Evolutionary conservation across 2,888 invertebrate genomes (phyloP), one percentile per base, ranked within the genome.

Genomic region (Zygaena filipendulae): DNA sequence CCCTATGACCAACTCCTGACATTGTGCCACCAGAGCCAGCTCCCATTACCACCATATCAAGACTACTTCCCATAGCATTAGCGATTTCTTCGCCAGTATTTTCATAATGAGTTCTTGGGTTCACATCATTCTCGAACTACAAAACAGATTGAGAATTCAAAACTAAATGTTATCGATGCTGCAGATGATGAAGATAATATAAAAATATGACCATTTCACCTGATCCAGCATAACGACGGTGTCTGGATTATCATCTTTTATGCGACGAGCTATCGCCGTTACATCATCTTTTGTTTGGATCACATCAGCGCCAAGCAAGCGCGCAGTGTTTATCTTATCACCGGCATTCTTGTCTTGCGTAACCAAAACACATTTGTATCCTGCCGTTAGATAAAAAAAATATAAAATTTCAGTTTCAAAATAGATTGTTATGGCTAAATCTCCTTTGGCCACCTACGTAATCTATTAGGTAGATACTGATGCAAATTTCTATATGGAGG

Each of bases 261-360:
- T 32, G 16, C 29, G 11, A 5, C 38, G 39, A 20, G 45, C 48
- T 10, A 43, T 30, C 8, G 35, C 29, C 2, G 29, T 29, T 3
- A 33, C 13, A 5, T 36, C 38, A 10, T 35, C 39, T 22, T 48
- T 47, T 3, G 4, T 95, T 27, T 96, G 84, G 7, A 97, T 87
- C 33, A 97, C 94, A 71, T 95, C 88, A 2, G 97, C 96, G 1
- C 97, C 97, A 9, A 98, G 80, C 0, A 91, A 88, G 39, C 85
- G 83, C 46, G 97, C 68, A 0, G 92, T 88, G 46, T 89, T 87
- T 2, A 94, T 92, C 77, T 97, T 97, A 64, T 98, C 97, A 49
- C 90, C 87, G 11, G 95, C 95, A 93, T 97, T 97, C 72, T 97
- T 97, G 58, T 93, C 92, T 0, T 96, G 95, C 90, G 97, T 93